These are phyloP conservation scores for Drosophila pachea DNA, from an alignment of 1,140 invertebrate species.

Conservation along the genomic window DNA sequence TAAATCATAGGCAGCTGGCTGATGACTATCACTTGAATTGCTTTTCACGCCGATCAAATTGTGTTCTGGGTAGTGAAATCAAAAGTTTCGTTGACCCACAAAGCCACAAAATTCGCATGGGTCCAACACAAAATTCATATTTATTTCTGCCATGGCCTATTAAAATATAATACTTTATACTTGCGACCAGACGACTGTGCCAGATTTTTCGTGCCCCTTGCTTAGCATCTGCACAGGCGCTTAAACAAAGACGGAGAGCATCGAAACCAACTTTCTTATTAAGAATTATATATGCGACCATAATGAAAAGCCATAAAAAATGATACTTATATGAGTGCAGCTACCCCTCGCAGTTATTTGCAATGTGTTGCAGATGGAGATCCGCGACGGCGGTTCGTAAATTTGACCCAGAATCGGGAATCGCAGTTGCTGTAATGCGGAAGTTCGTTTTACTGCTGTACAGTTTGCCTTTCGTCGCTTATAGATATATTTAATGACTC, in stretches of 20 bases:
- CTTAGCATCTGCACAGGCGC: slow-evolving; percentile 15
- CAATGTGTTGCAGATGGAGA: slow-evolving; percentile 23
- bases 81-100: slow-evolving; percentile 67
- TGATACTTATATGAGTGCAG: slow-evolving; percentile 61
- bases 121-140: slow-evolving; percentile 40
- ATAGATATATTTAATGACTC: slow-evolving; percentile 77
- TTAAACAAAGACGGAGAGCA: slow-evolving; percentile 34
- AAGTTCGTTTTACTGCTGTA: slow-evolving; percentile 56
- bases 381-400: slow-evolving; percentile 6
- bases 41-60: slow-evolving; percentile 66
- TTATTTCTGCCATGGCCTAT: slow-evolving; percentile 60
- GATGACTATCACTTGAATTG: slow-evolving; percentile 41
- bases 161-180: slow-evolving; percentile 71
- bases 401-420: slow-evolving; percentile 72
- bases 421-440: slow-evolving; percentile 61
- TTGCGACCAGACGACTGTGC: slow-evolving; percentile 47
- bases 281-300: slow-evolving; percentile 68
- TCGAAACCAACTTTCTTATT: slow-evolving; percentile 61
- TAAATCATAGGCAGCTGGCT: slow-evolving; percentile 66
- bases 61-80: slow-evolving; percentile 48
- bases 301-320: slow-evolving; percentile 76
- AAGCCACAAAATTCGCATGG: slow-evolving; percentile 19
- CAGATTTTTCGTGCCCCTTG: slow-evolving; percentile 22
- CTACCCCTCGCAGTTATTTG: slow-evolving; percentile 35
- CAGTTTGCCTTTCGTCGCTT: slow-evolving; percentile 65